These are phyloP conservation scores for Garra rufa DNA, from an alignment of 2,113 vertebrate genomes.

Conservation along the genomic window DNA sequence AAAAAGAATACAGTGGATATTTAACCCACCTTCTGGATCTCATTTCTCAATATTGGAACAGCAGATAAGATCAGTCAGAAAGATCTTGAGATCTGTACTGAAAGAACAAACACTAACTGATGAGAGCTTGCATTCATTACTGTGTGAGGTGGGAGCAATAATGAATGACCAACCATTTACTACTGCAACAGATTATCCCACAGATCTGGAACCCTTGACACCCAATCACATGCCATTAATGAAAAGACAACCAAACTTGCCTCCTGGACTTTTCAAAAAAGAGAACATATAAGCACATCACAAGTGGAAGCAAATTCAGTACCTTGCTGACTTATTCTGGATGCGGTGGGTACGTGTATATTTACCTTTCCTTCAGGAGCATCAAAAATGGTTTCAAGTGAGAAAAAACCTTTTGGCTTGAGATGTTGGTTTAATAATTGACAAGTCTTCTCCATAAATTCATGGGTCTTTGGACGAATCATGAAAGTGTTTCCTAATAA, in stretches of 20 bases:
- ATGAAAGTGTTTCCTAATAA: slow-evolving; percentile 1
- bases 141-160: too few relatives aligned
- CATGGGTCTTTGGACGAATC: slow-evolving; percentile 8
- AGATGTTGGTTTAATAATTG: slow-evolving; percentile 30
- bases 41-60: too few relatives aligned
- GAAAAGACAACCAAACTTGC: slow-evolving; percentile 30
- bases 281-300: not conserved
- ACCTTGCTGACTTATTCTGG: slow-evolving; percentile 20
- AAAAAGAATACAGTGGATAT: too few relatives aligned
- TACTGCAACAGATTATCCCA: slow-evolving; percentile 21
- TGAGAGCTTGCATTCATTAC: too few relatives aligned
- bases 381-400: slow-evolving; percentile 42
- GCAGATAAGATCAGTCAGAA: too few relatives aligned
- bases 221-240: slow-evolving; percentile 19
- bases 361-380: slow-evolving; percentile 32
- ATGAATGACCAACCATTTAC: too few relatives aligned
- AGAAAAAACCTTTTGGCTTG: too few relatives aligned
- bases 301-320: slow-evolving; percentile 31
- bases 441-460: slow-evolving; percentile 9
- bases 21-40: too few relatives aligned
- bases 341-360: slow-evolving; percentile 40
- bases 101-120: too few relatives aligned
- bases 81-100: too few relatives aligned
- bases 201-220: slow-evolving; percentile 36
- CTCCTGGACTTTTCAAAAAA: too few relatives aligned